These are phyloP conservation scores for Vombatus ursinus DNA, from an alignment of 2,113 vertebrate species.

Conservation along the genomic window DNA sequence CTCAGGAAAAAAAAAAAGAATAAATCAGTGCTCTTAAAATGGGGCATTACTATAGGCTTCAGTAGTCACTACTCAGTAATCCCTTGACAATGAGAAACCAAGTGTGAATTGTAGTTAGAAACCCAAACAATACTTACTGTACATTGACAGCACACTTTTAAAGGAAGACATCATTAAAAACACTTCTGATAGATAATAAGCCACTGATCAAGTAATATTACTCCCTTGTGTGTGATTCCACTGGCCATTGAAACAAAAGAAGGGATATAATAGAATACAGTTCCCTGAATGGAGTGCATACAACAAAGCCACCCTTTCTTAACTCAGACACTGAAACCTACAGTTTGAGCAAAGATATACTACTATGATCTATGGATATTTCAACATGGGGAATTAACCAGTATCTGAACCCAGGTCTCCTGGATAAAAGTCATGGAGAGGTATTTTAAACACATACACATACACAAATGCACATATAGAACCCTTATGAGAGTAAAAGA, in stretches of 20 bases:
- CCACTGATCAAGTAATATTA: neutral
- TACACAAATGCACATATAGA: neutral
- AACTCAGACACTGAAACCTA: neutral
- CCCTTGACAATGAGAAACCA: neutral
- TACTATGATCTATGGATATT: neutral
- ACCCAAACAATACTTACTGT: neutral
- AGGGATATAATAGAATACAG: neutral
- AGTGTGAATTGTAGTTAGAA: neutral
- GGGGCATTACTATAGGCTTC: slow-evolving; percentile 56
- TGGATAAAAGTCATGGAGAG: neutral
- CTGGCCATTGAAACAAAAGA: neutral
- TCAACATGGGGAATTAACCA: neutral
- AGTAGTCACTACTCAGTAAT: slow-evolving; percentile 29
- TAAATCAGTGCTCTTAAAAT: slow-evolving; percentile 56
- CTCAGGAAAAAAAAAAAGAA: slow-evolving; percentile 34
- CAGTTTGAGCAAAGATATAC: neutral
- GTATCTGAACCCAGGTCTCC: slow-evolving; percentile 14
- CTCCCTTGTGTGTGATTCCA: slow-evolving; percentile 13
- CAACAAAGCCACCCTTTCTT: neutral
- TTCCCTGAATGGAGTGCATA: neutral
- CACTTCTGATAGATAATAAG: neutral
- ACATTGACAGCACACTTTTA: neutral
- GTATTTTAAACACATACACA: neutral
- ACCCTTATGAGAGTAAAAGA: too few species aligned
- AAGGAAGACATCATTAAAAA: neutral